Percentiles rank a stretch among this genome's conserved stretches.
Conservation (phyloP, 2,113 vertebrate species). For the Megatriorchis doriae region DNA sequence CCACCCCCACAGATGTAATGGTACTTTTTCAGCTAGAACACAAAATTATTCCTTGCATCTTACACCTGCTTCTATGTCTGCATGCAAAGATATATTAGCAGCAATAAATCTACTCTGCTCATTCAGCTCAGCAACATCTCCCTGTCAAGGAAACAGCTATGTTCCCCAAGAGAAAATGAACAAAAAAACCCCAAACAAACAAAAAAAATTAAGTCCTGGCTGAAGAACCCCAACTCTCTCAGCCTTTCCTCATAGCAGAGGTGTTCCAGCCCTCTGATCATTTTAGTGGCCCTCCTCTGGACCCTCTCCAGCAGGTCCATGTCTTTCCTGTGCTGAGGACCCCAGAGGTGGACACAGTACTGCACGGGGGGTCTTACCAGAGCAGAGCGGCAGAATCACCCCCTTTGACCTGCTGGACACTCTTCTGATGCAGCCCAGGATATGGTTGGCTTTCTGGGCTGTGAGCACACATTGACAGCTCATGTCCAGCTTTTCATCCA, state of each 20-base stretch:
- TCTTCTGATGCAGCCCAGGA: neutral
- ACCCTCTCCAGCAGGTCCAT: neutral
- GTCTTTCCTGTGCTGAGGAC: neutral
- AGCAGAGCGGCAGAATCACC: neutral
- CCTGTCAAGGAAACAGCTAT: neutral
- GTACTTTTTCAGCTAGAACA: neutral
- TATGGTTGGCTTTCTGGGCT: neutral
- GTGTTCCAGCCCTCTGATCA: neutral
- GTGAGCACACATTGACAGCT: neutral
- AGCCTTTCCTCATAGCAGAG: neutral
- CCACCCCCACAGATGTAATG: accelerated
- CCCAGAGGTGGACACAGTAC: neutral
- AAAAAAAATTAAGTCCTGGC: neutral
- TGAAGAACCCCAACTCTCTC: neutral
- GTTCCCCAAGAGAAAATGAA: neutral
- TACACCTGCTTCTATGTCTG: neutral
- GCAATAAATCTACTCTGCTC: neutral
- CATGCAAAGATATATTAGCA: neutral
- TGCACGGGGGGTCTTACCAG: too few relatives aligned
- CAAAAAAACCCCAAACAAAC: neutral
- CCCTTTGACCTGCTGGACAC: neutral
- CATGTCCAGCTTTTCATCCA: neutral
- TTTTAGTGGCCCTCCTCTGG: neutral
- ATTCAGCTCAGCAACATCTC: neutral
- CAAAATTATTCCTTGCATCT: neutral